phyloP scores from a whole-genome alignment of 2,113 vertebrate genomes.

The Heterochromis multidens region DNA sequence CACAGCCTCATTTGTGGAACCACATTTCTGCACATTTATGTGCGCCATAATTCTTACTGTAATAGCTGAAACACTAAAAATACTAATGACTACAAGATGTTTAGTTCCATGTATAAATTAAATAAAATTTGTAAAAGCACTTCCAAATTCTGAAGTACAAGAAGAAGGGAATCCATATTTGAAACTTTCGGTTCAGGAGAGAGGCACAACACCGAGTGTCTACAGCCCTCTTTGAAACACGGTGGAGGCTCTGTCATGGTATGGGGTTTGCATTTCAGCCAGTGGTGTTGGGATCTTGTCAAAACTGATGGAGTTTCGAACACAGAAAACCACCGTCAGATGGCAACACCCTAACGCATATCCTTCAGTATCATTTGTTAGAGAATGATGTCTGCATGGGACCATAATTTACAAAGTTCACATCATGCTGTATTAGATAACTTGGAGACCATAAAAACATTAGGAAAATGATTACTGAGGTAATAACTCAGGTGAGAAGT shows the following conservation, averaged over 20 bases:
- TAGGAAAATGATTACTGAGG: background rate
- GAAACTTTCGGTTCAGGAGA: background rate
- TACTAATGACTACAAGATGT: too few relatives aligned
- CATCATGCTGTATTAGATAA: background rate
- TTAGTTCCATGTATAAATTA: too few relatives aligned
- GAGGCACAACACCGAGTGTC: background rate
- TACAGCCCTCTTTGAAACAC: background rate
- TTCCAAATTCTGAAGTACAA: too few relatives aligned
- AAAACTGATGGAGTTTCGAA: background rate
- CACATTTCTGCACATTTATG: too few relatives aligned
- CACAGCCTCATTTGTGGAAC: too few relatives aligned
- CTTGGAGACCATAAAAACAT: background rate
- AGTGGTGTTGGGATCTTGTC: background rate
- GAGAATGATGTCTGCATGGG: background rate
- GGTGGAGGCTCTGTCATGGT: background rate
- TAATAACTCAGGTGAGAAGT: background rate
- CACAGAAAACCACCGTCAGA: background rate
- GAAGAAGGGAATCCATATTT: too few relatives aligned
- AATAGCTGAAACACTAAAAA: too few relatives aligned
- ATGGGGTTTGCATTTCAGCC: background rate
- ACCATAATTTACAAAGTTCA: background rate
- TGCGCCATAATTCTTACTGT: too few relatives aligned
- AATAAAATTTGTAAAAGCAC: too few relatives aligned
- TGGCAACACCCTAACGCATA: background rate
- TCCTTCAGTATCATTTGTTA: background rate